These are phyloP conservation scores for Seriola dumerili DNA, from an alignment of 2,113 vertebrate genomes.

Conservation along the genomic window DNA sequence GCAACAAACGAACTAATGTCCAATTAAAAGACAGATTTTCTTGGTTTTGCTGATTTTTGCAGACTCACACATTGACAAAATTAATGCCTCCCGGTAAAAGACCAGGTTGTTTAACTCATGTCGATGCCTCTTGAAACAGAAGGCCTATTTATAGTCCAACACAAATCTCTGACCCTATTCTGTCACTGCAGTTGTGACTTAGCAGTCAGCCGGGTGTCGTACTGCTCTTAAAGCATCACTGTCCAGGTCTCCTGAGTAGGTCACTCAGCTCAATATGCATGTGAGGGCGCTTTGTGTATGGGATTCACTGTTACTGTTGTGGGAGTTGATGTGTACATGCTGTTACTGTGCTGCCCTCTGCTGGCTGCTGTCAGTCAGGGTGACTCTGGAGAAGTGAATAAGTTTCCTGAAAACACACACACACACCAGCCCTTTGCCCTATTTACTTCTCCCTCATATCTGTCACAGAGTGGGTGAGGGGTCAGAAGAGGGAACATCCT, in stretches of 20 bases:
- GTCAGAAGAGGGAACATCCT: conserved; percentile 44
- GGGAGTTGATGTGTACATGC: neutral
- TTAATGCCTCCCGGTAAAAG: neutral
- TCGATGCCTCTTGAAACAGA: conserved; percentile 40
- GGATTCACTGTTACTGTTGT: neutral
- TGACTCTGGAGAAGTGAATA: neutral
- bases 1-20: neutral
- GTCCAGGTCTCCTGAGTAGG: conserved; percentile 72
- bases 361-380: conserved; percentile 37
- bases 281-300: conserved; percentile 3
- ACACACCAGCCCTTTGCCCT: conserved; percentile 64
- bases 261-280: conserved; percentile 61
- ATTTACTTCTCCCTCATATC: conserved; percentile 50
- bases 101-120: conserved; percentile 37
- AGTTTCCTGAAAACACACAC: neutral
- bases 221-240: conserved; percentile 67
- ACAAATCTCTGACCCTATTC: conserved; percentile 72
- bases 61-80: conserved; percentile 12
- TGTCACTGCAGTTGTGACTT: conserved; percentile 70
- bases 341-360: conserved; percentile 70
- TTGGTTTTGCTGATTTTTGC: neutral
- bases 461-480: conserved; percentile 28
- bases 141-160: conserved; percentile 71
- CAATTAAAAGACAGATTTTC: neutral
- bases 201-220: conserved; percentile 24